Evolutionary conservation across 37 sponge, comb jelly and placozoan genomes (phyloP).

Genomic region (Chondrilla cf. caribensis): DNA sequence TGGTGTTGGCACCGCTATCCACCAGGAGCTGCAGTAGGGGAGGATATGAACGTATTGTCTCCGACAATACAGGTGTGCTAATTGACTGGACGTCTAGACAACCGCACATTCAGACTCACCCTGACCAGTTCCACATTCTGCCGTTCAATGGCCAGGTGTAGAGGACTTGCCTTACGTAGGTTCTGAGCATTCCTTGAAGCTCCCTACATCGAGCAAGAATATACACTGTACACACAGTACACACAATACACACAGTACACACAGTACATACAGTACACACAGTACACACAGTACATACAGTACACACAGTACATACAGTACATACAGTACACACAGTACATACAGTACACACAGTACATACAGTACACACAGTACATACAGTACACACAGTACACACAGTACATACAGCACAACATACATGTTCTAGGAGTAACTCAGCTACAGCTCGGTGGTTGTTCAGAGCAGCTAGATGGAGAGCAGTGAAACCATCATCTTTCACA

Average conservation of each 20-base stretch:
- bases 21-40: slow-evolving; percentile 86
- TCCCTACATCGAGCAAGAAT: slow-evolving; percentile 37
- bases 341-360: not conserved
- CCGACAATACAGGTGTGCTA: too few relatives aligned
- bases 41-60: too few relatives aligned
- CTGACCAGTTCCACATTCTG: slow-evolving; percentile 74
- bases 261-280: not conserved
- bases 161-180: slow-evolving; percentile 52
- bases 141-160: slow-evolving; percentile 87
- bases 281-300: not conserved
- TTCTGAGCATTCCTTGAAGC: slow-evolving; percentile 60
- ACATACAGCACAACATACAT: slow-evolving; percentile 39
- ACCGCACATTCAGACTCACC: slow-evolving; percentile 49
- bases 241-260: not conserved
- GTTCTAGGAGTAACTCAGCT: slow-evolving; percentile 67
- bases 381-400: slow-evolving; percentile 13
- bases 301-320: not conserved
- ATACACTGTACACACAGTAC: not conserved
- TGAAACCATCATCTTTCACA: slow-evolving; percentile 89
- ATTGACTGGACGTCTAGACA: too few relatives aligned
- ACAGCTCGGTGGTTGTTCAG: slow-evolving; percentile 93
- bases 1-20: slow-evolving; percentile 63
- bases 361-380: not conserved
- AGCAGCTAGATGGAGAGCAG: slow-evolving; percentile 87
- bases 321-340: not conserved